phyloP scores from a whole-genome alignment of 2,797 vertebrate species.

The Serranus cabrilla region DNA sequence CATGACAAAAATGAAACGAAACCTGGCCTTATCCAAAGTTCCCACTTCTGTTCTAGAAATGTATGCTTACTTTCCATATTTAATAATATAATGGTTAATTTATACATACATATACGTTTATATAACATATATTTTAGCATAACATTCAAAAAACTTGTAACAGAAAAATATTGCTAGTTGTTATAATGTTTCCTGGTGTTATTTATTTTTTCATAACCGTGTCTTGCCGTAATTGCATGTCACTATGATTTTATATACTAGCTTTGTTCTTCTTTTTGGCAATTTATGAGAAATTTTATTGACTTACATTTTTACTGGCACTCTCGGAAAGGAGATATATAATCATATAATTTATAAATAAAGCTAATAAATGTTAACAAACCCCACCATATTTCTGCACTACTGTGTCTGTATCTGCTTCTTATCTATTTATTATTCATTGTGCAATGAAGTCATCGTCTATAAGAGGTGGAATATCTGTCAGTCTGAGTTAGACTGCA shows the following conservation, averaged over 20 bases:
- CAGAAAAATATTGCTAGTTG: no score
- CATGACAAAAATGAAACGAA: no score
- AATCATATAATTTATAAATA: background rate
- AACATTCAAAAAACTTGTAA: no score
- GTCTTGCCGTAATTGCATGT: background rate
- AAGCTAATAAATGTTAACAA: background rate
- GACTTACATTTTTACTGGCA: background rate
- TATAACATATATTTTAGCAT: no score
- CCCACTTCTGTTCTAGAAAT: no score
- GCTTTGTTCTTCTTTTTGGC: background rate
- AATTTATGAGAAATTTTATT: background rate
- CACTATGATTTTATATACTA: background rate
- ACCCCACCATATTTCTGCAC: constrained; percentile 14
- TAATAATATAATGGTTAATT: no score
- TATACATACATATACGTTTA: no score
- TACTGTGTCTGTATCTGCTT: constrained; percentile 51
- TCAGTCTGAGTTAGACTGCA: constrained; percentile 61
- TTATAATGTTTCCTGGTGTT: no score
- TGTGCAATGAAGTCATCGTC: constrained; percentile 74
- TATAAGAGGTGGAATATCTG: constrained; percentile 63
- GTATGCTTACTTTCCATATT: no score
- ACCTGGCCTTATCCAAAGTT: no score
- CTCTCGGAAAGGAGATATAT: background rate
- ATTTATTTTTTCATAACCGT: no score
- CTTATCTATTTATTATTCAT: constrained; percentile 79